Base-by-base conservation (phyloP, 2,888 invertebrate genomes). In the Amphipyra tragopoginis region DNA sequence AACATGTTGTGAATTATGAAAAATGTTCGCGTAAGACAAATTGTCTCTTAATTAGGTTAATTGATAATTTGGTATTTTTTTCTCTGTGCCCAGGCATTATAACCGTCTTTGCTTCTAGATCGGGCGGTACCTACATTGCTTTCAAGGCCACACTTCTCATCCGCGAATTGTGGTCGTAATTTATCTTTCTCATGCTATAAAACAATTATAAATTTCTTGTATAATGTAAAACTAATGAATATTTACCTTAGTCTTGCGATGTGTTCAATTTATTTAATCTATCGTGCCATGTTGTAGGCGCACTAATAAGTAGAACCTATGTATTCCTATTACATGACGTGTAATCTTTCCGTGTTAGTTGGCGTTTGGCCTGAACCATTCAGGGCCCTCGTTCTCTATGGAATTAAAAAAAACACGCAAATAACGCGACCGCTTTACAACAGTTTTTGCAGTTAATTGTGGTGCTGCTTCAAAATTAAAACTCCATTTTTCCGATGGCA, bases 201-300 rank as follows among this genome's bases (percentile, higher is more conserved):
- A 34, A 49, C 7, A 45, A 60, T 7, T 58, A 40, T 21, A 62
- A 54, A 51, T 59, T 38, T 45, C 21, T 49, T 55, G 65, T 52
- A 33, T 21, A 53, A 42, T 34, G 33, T 65, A 61, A 60, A 39
- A 53, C 54, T 58, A 59, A 47, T 42, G 39, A 34, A 49, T 51
- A 44, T 53, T 39, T 36, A 42, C 14, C 43, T 65, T 62, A 66
- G 61, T 79, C 56, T 76, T 50, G 59, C 52, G 51, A 71, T 72
- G 64, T 64, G 51, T 72, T 65, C 48, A 61, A 36, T 38, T 57
- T 56, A 33, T 44, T 63, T 52, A 79, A 53, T 47, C 5, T 72
- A 52, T 66, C 29, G 53, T 38, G 56, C 58, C 51, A 60, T 55
- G 55, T 56, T 54, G 42, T 62, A 58, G 62, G 67, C 74, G 67